phyloP scores from a whole-genome alignment of 2,888 invertebrate species.

The Dinocampus coccinellae region DNA sequence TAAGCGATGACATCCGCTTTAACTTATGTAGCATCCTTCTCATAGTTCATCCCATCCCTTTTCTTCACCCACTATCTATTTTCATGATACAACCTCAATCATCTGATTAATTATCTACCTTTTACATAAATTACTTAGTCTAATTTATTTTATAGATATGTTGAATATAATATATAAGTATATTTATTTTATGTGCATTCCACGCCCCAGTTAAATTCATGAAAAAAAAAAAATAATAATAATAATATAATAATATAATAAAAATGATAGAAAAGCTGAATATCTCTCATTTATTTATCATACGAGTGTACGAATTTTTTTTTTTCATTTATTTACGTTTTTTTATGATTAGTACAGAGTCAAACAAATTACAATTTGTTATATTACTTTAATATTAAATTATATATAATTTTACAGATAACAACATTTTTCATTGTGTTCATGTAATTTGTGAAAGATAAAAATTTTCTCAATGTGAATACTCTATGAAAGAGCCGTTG shows the following conservation, averaged over 20 bases:
- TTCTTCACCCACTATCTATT: background rate
- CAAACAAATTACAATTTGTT: too few relatives aligned
- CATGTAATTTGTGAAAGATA: background rate
- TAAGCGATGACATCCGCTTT: constrained; percentile 28
- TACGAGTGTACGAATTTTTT: background rate
- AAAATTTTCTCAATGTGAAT: background rate
- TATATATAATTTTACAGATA: too few relatives aligned
- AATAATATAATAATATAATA: too few relatives aligned
- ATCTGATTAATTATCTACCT: constrained; percentile 64
- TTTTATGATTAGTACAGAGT: background rate
- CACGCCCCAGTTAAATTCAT: constrained; percentile 48
- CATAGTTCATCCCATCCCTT: background rate
- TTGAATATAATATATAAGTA: background rate
- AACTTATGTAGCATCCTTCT: background rate
- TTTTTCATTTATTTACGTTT: too few relatives aligned
- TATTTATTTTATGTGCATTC: constrained; percentile 51
- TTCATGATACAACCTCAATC: constrained; percentile 5
- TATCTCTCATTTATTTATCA: background rate
- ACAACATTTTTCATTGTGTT: too few relatives aligned
- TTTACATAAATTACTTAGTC: constrained; percentile 59
- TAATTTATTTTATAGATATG: too few relatives aligned
- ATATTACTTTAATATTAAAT: too few relatives aligned
- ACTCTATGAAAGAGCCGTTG: background rate
- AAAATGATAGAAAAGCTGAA: background rate
- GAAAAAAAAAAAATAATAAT: background rate